These are phyloP conservation scores for Peromyscus polionotus DNA, from an alignment of 2,113 vertebrate species.

Conservation along the genomic window DNA sequence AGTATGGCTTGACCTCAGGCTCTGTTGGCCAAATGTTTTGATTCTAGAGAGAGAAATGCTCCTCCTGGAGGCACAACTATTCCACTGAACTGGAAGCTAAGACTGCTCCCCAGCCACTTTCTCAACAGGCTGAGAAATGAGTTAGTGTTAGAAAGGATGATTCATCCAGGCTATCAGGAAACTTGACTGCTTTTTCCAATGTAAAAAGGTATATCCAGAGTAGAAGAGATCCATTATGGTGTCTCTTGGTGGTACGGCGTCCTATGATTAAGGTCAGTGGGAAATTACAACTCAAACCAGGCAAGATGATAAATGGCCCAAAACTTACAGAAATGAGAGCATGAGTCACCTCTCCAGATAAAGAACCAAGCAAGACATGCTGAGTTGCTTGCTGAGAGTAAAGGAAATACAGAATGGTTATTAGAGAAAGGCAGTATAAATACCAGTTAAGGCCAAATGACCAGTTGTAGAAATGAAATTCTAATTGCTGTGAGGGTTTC, in stretches of 20 bases:
- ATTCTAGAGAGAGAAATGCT: not conserved
- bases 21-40: not conserved
- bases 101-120: not conserved
- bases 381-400: not conserved
- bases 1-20: not conserved
- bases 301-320: not conserved
- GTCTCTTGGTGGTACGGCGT: too few relatives aligned
- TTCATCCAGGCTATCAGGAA: not conserved
- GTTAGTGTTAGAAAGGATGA: not conserved
- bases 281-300: not conserved
- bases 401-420: not conserved
- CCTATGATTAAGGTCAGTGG: not conserved
- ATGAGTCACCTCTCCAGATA: not conserved
- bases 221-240: not conserved
- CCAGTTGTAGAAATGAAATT: not conserved
- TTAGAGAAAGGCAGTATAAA: not conserved
- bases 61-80: too few relatives aligned
- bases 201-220: not conserved
- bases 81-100: too few relatives aligned
- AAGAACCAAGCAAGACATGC: not conserved
- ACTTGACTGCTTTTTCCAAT: not conserved
- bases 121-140: not conserved
- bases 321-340: not conserved
- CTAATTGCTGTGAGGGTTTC: not conserved
- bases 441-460: not conserved